Percentiles rank a stretch among this genome's conserved stretches.
Evolutionary conservation across 2,888 invertebrate genomes (phyloP).

Genomic region (Erynnis tages): DNA sequence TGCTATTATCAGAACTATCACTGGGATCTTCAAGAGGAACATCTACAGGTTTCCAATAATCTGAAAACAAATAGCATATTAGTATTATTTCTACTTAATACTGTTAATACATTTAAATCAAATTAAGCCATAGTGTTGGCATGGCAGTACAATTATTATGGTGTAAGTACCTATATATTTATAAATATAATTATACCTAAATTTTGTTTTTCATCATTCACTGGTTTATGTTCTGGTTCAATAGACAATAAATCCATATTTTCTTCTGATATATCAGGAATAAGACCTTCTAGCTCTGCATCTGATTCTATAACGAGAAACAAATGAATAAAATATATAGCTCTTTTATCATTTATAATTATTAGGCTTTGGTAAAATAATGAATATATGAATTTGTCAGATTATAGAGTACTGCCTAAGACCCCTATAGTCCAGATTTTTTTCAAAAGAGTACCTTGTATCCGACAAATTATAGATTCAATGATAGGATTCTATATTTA

Average conservation of each 20-base stretch:
- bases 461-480: too few relatives aligned
- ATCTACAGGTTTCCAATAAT: conserved; percentile 74
- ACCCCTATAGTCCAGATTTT: too few relatives aligned
- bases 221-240: conserved; percentile 57
- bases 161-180: too few relatives aligned
- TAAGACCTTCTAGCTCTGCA: conserved; percentile 65
- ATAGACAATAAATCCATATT: conserved; percentile 66
- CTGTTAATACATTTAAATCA: too few relatives aligned
- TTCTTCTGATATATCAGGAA: conserved; percentile 65
- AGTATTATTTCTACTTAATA: too few relatives aligned
- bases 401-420: too few relatives aligned
- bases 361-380: too few relatives aligned
- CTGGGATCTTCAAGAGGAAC: conserved; percentile 65
- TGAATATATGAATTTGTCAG: too few relatives aligned
- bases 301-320: conserved; percentile 59
- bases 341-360: background rate
- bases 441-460: too few relatives aligned
- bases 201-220: conserved; percentile 62
- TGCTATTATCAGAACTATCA: conserved; percentile 74
- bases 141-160: too few relatives aligned
- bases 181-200: conserved; percentile 59
- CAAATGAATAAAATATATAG: background rate
- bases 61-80: conserved; percentile 51
- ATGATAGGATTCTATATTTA: too few relatives aligned
- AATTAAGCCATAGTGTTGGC: too few relatives aligned